These are phyloP conservation scores for Electrophaes corylata DNA, from an alignment of 2,888 invertebrate species.

Conservation along the genomic window DNA sequence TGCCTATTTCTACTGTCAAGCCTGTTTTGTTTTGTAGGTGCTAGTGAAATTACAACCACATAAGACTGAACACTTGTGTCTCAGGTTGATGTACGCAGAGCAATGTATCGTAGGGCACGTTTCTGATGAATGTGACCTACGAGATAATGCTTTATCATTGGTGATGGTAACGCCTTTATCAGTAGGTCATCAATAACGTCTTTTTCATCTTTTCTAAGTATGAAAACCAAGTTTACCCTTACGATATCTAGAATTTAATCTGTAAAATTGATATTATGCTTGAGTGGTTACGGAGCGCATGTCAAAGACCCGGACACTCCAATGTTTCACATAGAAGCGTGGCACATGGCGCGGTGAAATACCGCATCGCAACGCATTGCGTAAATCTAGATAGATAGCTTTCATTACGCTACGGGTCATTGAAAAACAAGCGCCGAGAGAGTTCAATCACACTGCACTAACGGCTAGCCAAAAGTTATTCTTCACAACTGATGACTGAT, in stretches of 20 bases:
- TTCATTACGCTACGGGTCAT: constrained; percentile 4
- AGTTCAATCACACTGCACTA: not conserved
- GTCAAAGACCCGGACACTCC: constrained; percentile 62
- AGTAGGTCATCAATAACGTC: too few species aligned
- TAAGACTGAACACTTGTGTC: too few species aligned
- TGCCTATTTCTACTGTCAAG: too few species aligned
- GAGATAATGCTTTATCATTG: too few species aligned
- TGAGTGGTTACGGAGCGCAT: constrained; percentile 45
- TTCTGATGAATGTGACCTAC: too few species aligned
- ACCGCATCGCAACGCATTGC: constrained; percentile 19
- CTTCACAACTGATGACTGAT: not conserved
- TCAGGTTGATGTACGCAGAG: too few species aligned
- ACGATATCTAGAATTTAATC: constrained; percentile 46
- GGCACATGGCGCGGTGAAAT: constrained; percentile 22
- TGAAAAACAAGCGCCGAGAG: not conserved
- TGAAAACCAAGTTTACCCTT: not conserved
- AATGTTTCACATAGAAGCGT: constrained; percentile 62
- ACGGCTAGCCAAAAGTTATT: not conserved
- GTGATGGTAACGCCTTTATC: too few species aligned
- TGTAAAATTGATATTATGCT: constrained; percentile 62
- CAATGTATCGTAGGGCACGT: too few species aligned
- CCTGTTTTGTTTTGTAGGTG: too few species aligned
- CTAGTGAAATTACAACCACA: too few species aligned
- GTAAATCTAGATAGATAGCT: constrained; percentile 8
- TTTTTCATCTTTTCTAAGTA: too few species aligned